Evolutionary conservation across 1,140 invertebrate species (phyloP).

Genomic region (Maconellicoccus hirsutus): DNA sequence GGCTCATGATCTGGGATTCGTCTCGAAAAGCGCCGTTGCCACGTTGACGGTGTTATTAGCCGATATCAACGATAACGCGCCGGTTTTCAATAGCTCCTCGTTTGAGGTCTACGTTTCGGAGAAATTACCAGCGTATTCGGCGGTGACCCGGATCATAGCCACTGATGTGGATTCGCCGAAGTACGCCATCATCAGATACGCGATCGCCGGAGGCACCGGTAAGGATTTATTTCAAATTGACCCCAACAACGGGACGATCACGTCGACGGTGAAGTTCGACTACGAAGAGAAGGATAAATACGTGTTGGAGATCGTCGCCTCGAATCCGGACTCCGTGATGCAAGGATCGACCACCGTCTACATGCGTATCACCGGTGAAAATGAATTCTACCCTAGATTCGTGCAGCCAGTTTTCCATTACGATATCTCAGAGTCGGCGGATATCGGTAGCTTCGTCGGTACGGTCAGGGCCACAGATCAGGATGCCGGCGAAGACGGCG

Average conservation of each 20-base stretch:
- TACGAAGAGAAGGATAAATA: slow-evolving; percentile 75
- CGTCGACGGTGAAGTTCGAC: slow-evolving; percentile 67
- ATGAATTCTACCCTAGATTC: slow-evolving; percentile 88
- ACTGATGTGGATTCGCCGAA: slow-evolving; percentile 82
- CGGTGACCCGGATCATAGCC: slow-evolving; percentile 65
- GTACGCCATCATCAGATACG: slow-evolving; percentile 79
- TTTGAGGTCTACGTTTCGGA: slow-evolving; percentile 73
- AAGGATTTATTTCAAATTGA: slow-evolving; percentile 67
- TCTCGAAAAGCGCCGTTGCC: slow-evolving; percentile 56
- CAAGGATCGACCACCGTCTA: slow-evolving; percentile 56
- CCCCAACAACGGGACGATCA: slow-evolving; percentile 59
- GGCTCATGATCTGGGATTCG: slow-evolving; percentile 74
- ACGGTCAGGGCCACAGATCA: slow-evolving; percentile 79
- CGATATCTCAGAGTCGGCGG: slow-evolving; percentile 83
- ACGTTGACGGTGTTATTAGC: slow-evolving; percentile 73
- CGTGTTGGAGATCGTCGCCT: slow-evolving; percentile 65
- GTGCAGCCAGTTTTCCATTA: slow-evolving; percentile 84
- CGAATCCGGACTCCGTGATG: slow-evolving; percentile 76
- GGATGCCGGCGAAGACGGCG: slow-evolving; percentile 82
- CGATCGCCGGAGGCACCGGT: slow-evolving; percentile 63
- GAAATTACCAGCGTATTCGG: slow-evolving; percentile 61
- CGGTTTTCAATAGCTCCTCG: slow-evolving; percentile 59
- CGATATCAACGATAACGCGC: slow-evolving; percentile 84
- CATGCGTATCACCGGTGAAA: slow-evolving; percentile 75
- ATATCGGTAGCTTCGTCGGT: slow-evolving; percentile 74